A percentile compares a stretch with the other conserved stretches of the same genome.
Evolutionary conservation across 2,113 vertebrate species (phyloP).

Genomic region (Dinomys branickii): DNA sequence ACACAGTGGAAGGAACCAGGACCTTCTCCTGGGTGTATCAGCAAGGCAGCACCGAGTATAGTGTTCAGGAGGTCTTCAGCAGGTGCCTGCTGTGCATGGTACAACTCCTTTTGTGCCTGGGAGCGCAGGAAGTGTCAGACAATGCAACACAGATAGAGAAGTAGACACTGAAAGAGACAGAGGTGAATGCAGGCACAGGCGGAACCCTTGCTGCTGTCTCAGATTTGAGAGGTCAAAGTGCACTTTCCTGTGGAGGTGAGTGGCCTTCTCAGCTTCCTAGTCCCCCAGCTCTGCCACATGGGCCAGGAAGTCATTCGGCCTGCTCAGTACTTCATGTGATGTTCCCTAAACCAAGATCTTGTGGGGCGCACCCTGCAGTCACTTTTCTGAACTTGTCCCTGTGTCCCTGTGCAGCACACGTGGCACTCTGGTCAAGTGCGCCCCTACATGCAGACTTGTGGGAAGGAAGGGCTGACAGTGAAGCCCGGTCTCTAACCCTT

Average conservation of each 20-base stretch:
- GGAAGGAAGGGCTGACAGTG: constrained; percentile 50
- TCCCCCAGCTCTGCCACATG: accelerated
- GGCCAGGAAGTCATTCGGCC: not conserved
- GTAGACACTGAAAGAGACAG: accelerated
- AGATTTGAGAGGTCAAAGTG: accelerated
- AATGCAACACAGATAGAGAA: accelerated
- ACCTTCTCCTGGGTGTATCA: not conserved
- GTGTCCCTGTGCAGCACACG: not conserved
- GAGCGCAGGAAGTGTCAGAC: too few species aligned
- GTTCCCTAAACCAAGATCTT: not conserved
- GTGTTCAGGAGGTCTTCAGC: not conserved
- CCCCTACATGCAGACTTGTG: constrained; percentile 33
- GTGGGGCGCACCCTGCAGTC: not conserved
- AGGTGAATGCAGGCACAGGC: accelerated
- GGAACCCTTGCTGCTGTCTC: accelerated
- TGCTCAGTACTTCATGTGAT: not conserved
- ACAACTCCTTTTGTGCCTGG: not conserved
- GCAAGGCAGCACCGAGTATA: accelerated
- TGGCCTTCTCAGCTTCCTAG: not conserved
- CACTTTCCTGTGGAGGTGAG: not conserved
- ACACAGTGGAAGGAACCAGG: not conserved
- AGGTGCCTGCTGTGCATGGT: accelerated
- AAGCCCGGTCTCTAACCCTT: constrained; percentile 55
- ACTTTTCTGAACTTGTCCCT: not conserved
- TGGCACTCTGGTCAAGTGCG: accelerated